Percentiles rank a stretch among this genome's conserved stretches.
Evolutionary conservation across 1,140 invertebrate genomes (phyloP).

Genomic region (Drosophila insularis): DNA sequence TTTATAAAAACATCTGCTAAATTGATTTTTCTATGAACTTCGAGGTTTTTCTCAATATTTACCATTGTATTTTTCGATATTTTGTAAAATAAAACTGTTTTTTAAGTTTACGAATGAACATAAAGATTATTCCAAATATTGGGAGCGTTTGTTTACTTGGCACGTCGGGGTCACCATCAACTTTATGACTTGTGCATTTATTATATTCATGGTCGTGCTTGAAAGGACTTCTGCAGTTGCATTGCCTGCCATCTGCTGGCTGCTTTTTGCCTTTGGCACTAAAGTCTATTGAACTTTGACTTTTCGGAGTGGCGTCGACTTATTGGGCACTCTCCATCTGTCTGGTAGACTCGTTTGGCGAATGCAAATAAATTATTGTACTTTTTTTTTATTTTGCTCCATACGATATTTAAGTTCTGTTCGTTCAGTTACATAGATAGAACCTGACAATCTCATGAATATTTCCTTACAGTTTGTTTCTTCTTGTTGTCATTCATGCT

Average conservation of each 20-base stretch:
- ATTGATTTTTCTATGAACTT: no score
- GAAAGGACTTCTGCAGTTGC: neutral
- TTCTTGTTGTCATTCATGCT: slow-evolving; percentile 16
- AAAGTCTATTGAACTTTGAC: slow-evolving; percentile 20
- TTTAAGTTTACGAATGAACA: no score
- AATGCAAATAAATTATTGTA: slow-evolving; percentile 9
- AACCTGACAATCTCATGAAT: slow-evolving; percentile 7
- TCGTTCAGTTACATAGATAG: neutral
- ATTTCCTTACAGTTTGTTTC: neutral
- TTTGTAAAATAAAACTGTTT: no score
- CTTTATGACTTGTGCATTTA: no score
- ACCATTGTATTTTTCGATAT: no score
- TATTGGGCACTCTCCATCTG: slow-evolving; percentile 1
- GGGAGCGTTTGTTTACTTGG: no score
- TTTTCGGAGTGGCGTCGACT: neutral
- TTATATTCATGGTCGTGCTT: no score
- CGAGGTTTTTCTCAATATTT: no score
- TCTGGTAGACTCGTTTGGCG: neutral
- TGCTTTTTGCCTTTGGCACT: neutral
- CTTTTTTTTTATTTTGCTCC: neutral
- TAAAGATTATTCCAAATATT: no score
- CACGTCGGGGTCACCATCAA: no score
- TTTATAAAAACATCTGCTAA: no score
- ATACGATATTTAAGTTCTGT: slow-evolving; percentile 2
- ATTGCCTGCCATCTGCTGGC: neutral